Percentiles rank a stretch among this genome's conserved stretches.
Evolutionary conservation across 2,113 vertebrate genomes (phyloP).

Genomic region (Pelusios castaneus): DNA sequence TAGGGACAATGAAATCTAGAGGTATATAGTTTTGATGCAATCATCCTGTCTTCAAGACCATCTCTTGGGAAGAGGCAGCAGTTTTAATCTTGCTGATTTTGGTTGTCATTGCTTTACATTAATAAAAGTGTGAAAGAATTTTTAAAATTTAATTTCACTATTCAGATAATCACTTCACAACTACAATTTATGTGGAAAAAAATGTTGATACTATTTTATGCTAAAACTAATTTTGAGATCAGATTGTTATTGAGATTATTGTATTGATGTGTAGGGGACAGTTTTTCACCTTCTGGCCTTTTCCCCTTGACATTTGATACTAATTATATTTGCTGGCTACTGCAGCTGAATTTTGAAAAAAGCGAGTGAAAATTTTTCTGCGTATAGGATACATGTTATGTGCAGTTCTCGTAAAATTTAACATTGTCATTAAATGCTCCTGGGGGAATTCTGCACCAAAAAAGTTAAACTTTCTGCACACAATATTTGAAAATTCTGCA

Average conservation of each 20-base stretch:
- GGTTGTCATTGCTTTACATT: background rate
- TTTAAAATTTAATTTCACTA: background rate
- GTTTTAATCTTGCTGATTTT: background rate
- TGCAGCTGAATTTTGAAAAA: too few species aligned
- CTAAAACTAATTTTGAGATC: background rate
- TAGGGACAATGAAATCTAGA: too few species aligned
- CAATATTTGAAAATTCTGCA: background rate
- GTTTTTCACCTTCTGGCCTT: too few species aligned
- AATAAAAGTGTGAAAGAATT: background rate
- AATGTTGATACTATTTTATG: background rate
- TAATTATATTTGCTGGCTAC: too few species aligned
- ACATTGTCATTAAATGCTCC: background rate
- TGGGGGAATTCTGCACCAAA: background rate
- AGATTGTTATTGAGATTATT: background rate
- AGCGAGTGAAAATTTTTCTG: too few species aligned
- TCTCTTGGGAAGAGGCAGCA: background rate
- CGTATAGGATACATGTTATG: too few species aligned
- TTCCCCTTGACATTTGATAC: too few species aligned
- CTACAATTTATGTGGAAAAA: background rate
- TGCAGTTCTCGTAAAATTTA: too few species aligned
- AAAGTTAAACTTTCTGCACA: background rate
- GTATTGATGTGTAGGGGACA: too few species aligned
- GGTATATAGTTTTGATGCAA: background rate
- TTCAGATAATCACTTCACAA: background rate
- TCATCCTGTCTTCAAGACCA: background rate